phyloP scores from a whole-genome alignment of 2,113 vertebrate species.

The Odontesthes bonariensis region DNA sequence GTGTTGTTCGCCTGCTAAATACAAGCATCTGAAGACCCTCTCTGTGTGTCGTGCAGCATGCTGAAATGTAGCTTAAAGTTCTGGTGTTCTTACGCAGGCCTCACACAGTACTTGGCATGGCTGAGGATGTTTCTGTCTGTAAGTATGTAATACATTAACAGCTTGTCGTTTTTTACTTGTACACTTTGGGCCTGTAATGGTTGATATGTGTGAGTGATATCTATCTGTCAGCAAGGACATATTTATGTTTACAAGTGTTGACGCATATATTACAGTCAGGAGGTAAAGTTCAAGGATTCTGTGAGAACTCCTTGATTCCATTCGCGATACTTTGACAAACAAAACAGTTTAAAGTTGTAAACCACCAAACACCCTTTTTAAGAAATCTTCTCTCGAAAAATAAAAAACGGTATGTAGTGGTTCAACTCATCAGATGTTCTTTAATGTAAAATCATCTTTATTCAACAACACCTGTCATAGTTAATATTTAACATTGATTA shows the following conservation, averaged over 20 bases:
- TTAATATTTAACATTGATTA: conserved; percentile 59
- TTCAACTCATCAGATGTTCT: conserved; percentile 3
- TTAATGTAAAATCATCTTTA: conserved; percentile 18
- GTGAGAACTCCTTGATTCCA: no score
- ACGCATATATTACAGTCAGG: background rate
- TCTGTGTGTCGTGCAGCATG: no score
- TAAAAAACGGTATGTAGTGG: background rate
- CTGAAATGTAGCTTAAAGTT: no score
- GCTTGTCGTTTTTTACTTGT: background rate
- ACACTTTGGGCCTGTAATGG: background rate
- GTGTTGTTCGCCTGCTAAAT: no score
- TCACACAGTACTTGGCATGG: background rate
- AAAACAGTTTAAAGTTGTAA: no score
- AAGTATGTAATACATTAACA: background rate
- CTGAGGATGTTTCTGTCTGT: background rate
- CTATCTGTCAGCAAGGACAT: background rate
- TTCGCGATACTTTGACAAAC: no score
- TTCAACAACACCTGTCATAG: background rate
- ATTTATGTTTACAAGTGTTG: background rate
- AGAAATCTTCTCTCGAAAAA: background rate
- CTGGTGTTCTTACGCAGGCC: no score
- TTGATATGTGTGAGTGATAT: background rate
- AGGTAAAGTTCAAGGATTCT: background rate
- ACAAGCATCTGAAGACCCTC: no score
- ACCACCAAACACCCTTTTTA: no score